Base-by-base conservation (phyloP, 2,888 invertebrate genomes). In the Folsomia manolachei region DNA sequence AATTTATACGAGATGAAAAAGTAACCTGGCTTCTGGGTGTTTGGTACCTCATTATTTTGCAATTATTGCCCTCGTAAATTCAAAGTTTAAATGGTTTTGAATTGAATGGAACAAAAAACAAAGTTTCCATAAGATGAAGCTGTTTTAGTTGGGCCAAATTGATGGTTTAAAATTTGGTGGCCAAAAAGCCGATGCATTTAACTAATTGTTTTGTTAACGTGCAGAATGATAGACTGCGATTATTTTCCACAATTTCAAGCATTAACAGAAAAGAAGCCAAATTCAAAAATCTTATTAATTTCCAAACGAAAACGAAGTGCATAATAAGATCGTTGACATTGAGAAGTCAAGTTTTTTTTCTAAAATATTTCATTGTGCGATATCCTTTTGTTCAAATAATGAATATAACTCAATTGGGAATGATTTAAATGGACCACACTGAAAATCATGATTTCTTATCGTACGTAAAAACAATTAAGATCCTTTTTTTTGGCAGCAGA, bases 31-130 rank as follows among this genome's bases (percentile, higher is more conserved):
- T 56, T 56, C 56, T 56, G 56, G 56, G 39, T 39, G 19, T 64
- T n/a, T n/a, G n/a, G n/a, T n/a, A 65, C 65, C 70, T 70, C 56
- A 65, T 70, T 70, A 70, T 70, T 70, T 70, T 66, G 14, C 67
- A 56, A 71, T 71, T 71, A 71, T 56, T 71, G 71, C 71, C 66
- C 71, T 71, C 67, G 62, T 71, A 71, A 71, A 66, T 71, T 71
- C 39, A 9, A 14, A 39, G 7, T 4, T 39, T 39, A 39, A 39
- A 39, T 4, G 39, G 39, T 39, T 14, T 9, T 39, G n/a, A n/a
- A n/a, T n/a, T n/a, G n/a, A n/a, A n/a, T n/a, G n/a, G n/a, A n/a
- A 39, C 14, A 39, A 14, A 14, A 39, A 14, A 39, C 39, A 4
- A 39, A 4, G 39, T 39, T 39, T 14, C 39, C 39, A 39, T 14